Evolutionary conservation across 1,140 invertebrate species (phyloP).

Genomic region (Cataglyphis hispanica): DNA sequence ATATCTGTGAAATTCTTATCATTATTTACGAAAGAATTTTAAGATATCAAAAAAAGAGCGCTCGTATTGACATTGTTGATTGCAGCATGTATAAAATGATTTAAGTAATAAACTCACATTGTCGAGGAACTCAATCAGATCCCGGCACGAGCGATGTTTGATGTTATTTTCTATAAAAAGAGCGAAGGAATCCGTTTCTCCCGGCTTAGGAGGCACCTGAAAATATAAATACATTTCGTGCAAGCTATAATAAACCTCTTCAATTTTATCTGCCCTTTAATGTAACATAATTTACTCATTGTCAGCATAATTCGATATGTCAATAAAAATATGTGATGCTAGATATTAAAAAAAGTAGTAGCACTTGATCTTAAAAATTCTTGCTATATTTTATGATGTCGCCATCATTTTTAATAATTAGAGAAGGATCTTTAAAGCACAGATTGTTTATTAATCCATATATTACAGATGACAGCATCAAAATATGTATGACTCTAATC

Average conservation of each 20-base stretch:
- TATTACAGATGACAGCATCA: too few species aligned
- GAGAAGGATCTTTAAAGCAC: too few species aligned
- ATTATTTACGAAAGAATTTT: conserved; percentile 46
- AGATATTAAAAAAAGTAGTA: neutral
- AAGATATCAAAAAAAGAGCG: conserved; percentile 14
- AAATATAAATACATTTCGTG: neutral
- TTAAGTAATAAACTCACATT: conserved; percentile 70
- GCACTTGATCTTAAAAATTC: too few species aligned
- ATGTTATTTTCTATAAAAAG: conserved; percentile 86
- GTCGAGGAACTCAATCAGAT: conserved; percentile 87
- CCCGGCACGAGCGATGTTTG: conserved; percentile 84
- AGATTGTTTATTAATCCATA: too few species aligned
- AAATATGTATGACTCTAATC: neutral
- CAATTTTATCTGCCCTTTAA: neutral
- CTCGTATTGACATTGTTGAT: conserved; percentile 32
- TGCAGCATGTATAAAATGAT: conserved; percentile 33
- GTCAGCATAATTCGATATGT: neutral
- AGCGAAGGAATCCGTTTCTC: conserved; percentile 86
- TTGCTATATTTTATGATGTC: too few species aligned
- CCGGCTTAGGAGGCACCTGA: conserved; percentile 79
- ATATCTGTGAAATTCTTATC: conserved; percentile 12
- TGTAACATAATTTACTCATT: too few species aligned
- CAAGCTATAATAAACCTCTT: neutral
- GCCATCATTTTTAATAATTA: neutral
- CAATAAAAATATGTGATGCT: neutral